Base-by-base conservation (phyloP, 2,888 invertebrate species). In the Luperina testacea region DNA sequence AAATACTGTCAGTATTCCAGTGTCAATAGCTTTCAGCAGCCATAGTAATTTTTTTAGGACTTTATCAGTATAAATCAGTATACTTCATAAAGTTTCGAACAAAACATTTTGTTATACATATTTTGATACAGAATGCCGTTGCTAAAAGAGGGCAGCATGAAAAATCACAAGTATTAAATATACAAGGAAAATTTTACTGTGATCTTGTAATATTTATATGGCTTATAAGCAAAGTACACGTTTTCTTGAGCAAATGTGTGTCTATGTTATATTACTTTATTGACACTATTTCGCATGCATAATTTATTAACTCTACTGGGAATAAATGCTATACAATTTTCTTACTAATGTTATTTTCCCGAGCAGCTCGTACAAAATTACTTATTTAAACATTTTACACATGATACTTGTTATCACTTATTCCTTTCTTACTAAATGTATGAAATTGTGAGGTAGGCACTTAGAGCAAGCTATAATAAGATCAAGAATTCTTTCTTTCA, bases 181-280 rank as follows among this genome's bases (percentile, higher is more conserved):
- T 38, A 72, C 64, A 73, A 81, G 81, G 83, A 79, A 80, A 70
- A 76, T 32, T 57, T 32, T 81, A 75, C 32, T 51, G 32, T 65
- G 9, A 13, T 64, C 69, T 64, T 65, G 27, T 59, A 64, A 59
- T 80, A 75, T 83, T 80, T 71, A 68, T 59, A 72, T 65, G 84
- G 67, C 78, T 77, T 78, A 81, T 81, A 81, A 81, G 65, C 71
- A 73, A 82, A 82, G 74, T 87, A 79, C 77, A 83, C 77, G 75
- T 84, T 84, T 86, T 83, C 81, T 82, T 82, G 78, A 75, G 73
- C 77, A 80, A 82, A 84, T 80, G 51, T 77, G 42, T 78, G 64
- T 70, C 32, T 32, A 70, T 77, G 65, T 85, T 82, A 80, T 79
- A 82, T 82, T 84, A 82, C 73, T 80, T 80, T 82, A 76, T 85